Evolutionary conservation across 1,140 invertebrate genomes (phyloP), one percentile per base, ranked within the genome.

Genomic region (Armadillidium nasatum): DNA sequence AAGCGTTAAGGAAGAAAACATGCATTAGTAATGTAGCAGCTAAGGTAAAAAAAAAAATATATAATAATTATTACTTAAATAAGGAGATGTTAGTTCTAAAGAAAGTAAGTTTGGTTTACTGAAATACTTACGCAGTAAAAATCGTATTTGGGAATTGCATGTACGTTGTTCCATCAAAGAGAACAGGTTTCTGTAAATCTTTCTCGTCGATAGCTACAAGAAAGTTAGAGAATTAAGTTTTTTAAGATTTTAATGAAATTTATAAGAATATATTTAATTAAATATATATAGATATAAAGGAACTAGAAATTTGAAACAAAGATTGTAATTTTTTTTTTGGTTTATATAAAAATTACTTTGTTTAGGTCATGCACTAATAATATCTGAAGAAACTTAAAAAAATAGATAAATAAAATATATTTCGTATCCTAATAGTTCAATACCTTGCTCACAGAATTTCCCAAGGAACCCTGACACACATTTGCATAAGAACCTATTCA

Each of bases 381-480:
- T n/a, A n/a, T n/a, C n/a, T n/a, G n/a, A n/a, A n/a, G n/a, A n/a
- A n/a, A n/a, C n/a, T n/a, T n/a, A n/a, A n/a, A n/a, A n/a, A n/a
- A n/a, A n/a, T n/a, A n/a, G n/a, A n/a, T n/a, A n/a, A n/a, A n/a
- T n/a, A n/a, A n/a, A n/a, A n/a, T n/a, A n/a, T n/a, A n/a, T n/a
- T n/a, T n/a, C n/a, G n/a, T n/a, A n/a, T n/a, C n/a, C n/a, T n/a
- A 15, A 60, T 2, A 60, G 50, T 15, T 60, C 85, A 88, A 88
- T 86, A 91, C 91, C 85, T 83, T 88, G 88, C 86, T 93, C 89
- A 84, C 92, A 93, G 72, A 87, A 86, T 68, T 89, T 86, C n/a
- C 92, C 92, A 76, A 87, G 88, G 83, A 87, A 92, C 67, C 87
- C 86, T 19, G 84, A 84, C 2, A 87, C 87, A 82, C 92, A 93